Evolutionary conservation across 2,888 invertebrate genomes (phyloP).

Genomic region (Platycheirus albimanus): DNA sequence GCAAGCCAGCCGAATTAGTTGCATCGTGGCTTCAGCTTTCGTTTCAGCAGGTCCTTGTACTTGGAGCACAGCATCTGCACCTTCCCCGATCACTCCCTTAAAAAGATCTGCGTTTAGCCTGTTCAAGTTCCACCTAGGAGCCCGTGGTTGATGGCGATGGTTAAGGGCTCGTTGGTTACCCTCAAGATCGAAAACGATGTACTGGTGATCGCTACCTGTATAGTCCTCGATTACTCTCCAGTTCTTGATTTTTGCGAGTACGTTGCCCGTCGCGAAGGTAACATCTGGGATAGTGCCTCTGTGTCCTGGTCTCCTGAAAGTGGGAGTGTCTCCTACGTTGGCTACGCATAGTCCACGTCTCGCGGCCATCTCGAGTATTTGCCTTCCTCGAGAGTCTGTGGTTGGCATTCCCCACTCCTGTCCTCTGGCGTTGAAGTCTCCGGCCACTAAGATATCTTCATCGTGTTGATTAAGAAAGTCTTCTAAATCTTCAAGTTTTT

Average conservation of each 20-base stretch:
- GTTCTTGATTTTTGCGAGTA: conserved; percentile 5
- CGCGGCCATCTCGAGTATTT: no score
- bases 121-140: conserved; percentile 4
- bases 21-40: conserved; percentile 9
- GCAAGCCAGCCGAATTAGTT: conserved; percentile 9
- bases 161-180: background rate
- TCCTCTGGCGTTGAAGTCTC: no score
- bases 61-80: background rate
- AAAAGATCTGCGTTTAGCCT: conserved; percentile 4
- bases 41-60: background rate
- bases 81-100: background rate
- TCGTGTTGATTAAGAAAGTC: no score
- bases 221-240: conserved; percentile 57
- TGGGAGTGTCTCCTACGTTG: background rate
- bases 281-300: conserved; percentile 51
- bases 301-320: conserved; percentile 46
- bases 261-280: conserved; percentile 27
- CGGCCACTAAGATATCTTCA: no score
- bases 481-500: no score
- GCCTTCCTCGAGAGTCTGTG: conserved; percentile 24
- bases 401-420: conserved; percentile 20
- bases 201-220: conserved; percentile 48
- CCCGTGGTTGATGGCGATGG: background rate
- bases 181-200: background rate
- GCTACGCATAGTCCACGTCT: no score